Conservation (phyloP, 2,888 invertebrate species). For the Biston stratarius region DNA sequence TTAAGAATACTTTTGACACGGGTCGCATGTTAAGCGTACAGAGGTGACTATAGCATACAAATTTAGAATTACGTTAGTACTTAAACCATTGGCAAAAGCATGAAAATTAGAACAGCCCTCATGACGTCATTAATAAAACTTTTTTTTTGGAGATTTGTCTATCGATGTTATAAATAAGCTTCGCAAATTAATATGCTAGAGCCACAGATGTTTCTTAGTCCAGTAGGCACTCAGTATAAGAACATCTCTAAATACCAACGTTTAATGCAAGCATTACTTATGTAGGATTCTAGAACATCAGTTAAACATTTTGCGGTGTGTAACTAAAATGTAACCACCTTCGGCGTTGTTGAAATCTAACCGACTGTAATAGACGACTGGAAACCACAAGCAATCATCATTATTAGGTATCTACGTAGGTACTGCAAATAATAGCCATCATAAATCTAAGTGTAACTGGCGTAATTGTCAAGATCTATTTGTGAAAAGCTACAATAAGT, state of each 20-base stretch:
- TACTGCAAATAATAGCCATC: constrained; percentile 39
- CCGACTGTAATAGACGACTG: constrained; percentile 44
- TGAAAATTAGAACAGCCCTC: no score
- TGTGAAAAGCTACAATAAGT: background rate
- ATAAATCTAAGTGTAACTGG: constrained; percentile 45
- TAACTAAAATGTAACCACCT: constrained; percentile 34
- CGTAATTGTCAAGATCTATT: constrained; percentile 5
- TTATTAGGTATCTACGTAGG: constrained; percentile 38
- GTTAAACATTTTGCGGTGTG: constrained; percentile 25
- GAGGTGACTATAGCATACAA: no score
- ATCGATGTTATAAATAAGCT: no score
- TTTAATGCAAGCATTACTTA: constrained; percentile 20
- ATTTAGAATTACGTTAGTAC: no score
- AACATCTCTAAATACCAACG: constrained; percentile 4
- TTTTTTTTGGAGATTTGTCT: background rate
- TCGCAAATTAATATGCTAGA: no score
- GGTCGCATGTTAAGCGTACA: no score
- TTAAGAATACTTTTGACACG: no score
- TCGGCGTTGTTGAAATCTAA: constrained; percentile 38
- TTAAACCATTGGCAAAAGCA: no score
- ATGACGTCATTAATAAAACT: background rate
- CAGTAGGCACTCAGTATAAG: background rate
- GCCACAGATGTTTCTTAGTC: no score
- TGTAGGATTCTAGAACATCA: constrained; percentile 32
- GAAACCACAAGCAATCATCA: constrained; percentile 55